Base-by-base conservation (phyloP, 2,888 invertebrate genomes). In the Ophion ellenae region DNA sequence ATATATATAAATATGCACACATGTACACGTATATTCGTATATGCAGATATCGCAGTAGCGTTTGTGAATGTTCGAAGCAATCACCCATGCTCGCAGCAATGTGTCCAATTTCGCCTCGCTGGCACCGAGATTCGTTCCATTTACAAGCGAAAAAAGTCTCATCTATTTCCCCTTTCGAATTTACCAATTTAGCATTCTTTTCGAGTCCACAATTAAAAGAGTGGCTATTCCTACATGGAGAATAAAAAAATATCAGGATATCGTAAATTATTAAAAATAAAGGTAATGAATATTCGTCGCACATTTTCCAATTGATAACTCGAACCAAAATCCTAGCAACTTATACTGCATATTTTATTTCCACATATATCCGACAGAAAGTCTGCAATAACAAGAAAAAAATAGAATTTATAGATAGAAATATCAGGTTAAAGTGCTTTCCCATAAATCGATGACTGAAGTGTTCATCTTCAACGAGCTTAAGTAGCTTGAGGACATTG, bases 61-160 rank as follows among this genome's bases (percentile, higher is more conserved):
- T 28, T 32, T 53, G 75, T 76, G 67, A 77, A 69, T 47, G 61
- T 70, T 71, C 71, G 71, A 71, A 24, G 66, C 71, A 81, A 76
- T 84, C 84, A 76, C 64, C 24, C 76, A 11, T 57, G 76, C 76
- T 71, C 74, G 32, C 69, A 32, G 57, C 84, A 32, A 76, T 57
- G 71, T 75, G 70, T 57, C 76, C 76, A 81, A 71, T 81, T 84
- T 80, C 36, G 28, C 70, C 71, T 71, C 71, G 84, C 70, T 84
- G 80, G 70, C 45, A 66, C 20, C 24, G 67, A 32, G 47, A 73
- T 28, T 14, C 47, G 40, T 53, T 81, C 64, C 66, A 45, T n/a
- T 53, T 63, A 24, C n/a, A 59, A 28, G 53, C 4, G 53, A 70
- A 70, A 53, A 10, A 53, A 32, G 17, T 47, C 70, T 40, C 24